These are phyloP conservation scores for Dichetophora obliterata DNA, from an alignment of 2,888 invertebrate species.

Conservation along the genomic window DNA sequence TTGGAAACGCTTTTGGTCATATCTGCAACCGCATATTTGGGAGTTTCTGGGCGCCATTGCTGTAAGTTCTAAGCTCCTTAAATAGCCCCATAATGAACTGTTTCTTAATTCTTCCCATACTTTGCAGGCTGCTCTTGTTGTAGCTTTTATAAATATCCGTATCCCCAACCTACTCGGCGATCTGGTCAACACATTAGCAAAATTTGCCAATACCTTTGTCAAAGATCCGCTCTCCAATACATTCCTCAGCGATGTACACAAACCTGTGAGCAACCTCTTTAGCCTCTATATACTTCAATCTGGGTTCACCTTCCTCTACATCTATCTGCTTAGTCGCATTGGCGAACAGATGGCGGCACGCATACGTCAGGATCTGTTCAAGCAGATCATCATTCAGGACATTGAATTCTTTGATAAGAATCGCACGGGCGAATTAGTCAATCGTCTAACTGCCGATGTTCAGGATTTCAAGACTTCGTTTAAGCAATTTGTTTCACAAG, in stretches of 20 bases:
- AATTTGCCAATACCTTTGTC: conserved; percentile 71
- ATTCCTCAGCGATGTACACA: conserved; percentile 65
- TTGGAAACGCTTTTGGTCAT: conserved; percentile 81
- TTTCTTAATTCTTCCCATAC: background rate
- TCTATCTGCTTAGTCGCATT: conserved; percentile 85
- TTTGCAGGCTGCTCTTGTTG: conserved; percentile 85
- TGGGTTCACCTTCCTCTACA: conserved; percentile 89
- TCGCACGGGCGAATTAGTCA: conserved; percentile 92
- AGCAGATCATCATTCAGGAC: conserved; percentile 85
- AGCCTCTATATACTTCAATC: conserved; percentile 72
- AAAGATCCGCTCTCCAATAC: conserved; percentile 65
- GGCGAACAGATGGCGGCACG: conserved; percentile 89
- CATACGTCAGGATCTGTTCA: conserved; percentile 86
- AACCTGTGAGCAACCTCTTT: conserved; percentile 64
- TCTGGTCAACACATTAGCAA: conserved; percentile 83
- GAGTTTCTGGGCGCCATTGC: conserved; percentile 82
- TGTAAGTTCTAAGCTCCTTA: conserved; percentile 71
- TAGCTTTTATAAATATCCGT: conserved; percentile 89
- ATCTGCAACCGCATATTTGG: conserved; percentile 83
- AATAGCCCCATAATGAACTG: no score
- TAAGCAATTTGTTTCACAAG: conserved; percentile 93
- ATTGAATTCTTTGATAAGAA: conserved; percentile 92
- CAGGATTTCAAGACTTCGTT: conserved; percentile 98
- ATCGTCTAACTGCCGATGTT: conserved; percentile 91
- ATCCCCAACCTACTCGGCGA: conserved; percentile 88